Conservation (phyloP, 2,113 vertebrate genomes). For the Zapornia atra region DNA sequence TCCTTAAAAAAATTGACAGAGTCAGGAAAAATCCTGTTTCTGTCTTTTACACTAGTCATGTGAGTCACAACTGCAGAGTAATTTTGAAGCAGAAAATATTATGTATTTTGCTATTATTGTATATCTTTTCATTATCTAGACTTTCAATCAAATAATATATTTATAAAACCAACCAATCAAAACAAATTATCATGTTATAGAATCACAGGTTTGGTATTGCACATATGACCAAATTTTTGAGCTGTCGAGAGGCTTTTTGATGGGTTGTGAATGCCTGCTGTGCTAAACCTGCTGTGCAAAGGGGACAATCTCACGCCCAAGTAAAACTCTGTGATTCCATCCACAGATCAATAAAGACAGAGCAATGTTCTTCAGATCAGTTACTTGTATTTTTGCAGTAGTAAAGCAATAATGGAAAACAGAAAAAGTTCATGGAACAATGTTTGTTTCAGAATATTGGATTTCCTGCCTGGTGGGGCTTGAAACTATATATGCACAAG, state of each 20-base stretch:
- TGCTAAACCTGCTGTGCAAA: not conserved
- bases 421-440: not conserved
- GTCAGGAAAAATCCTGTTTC: not conserved
- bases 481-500: not conserved
- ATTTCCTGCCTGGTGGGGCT: not conserved
- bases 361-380: not conserved
- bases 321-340: not conserved
- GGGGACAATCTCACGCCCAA: not conserved
- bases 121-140: not conserved
- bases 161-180: not conserved
- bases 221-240: not conserved
- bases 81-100: not conserved
- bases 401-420: not conserved
- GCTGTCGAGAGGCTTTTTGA: not conserved
- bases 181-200: not conserved
- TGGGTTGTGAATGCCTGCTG: not conserved
- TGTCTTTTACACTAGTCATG: not conserved
- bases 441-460: not conserved
- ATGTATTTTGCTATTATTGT: not conserved
- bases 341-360: not conserved
- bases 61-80: not conserved
- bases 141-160: not conserved
- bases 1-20: not conserved
- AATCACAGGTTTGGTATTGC: accelerated
- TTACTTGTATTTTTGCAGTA: not conserved